These are phyloP conservation scores for Myxocyprinus asiaticus DNA, from an alignment of 2,113 vertebrate species.

Conservation along the genomic window DNA sequence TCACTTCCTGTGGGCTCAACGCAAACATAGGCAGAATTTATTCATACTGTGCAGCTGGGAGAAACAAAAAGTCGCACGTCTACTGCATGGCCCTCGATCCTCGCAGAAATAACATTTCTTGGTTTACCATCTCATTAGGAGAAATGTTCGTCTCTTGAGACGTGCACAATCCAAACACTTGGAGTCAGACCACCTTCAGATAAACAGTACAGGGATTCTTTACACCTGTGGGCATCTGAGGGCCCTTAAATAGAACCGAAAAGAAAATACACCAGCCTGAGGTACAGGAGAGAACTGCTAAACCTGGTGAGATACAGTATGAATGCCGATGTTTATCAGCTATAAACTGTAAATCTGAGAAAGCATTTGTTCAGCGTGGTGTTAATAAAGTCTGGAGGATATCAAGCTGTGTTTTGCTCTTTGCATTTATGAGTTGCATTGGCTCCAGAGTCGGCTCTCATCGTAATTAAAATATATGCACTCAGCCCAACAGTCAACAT, in stretches of 20 bases:
- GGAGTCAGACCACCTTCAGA: not conserved
- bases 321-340: not conserved
- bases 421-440: not conserved
- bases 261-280: not conserved
- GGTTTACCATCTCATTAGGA: not conserved
- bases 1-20: too few relatives aligned
- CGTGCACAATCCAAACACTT: not conserved
- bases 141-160: not conserved
- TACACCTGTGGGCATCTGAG: not conserved
- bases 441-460: not conserved
- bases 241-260: not conserved
- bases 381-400: not conserved
- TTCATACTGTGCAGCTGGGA: too few relatives aligned
- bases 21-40: too few relatives aligned
- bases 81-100: too few relatives aligned
- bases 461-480: not conserved
- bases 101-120: not conserved
- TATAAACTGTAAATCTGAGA: not conserved
- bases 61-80: too few relatives aligned
- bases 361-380: too few relatives aligned
- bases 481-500: not conserved
- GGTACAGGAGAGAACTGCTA: not conserved
- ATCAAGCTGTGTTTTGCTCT: not conserved
- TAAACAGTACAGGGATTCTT: not conserved
- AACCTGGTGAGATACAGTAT: not conserved